Conservation (phyloP, 2,888 invertebrate genomes). For the Perithous albicinctus region DNA sequence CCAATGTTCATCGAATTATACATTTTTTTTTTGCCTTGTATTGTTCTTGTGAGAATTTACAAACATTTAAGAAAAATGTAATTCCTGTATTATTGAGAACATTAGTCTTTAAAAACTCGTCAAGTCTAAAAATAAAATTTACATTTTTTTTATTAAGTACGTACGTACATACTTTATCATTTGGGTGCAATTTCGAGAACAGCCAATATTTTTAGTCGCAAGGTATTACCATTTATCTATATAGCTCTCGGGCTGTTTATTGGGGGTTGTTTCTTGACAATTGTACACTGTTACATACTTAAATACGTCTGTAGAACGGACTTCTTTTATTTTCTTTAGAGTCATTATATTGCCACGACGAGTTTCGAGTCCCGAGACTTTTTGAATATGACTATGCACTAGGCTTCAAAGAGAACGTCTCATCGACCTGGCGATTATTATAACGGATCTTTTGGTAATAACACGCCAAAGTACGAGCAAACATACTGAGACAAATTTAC, state of each 20-base stretch:
- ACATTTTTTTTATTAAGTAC: neutral
- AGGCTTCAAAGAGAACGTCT: neutral
- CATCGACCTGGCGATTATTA: constrained; percentile 18
- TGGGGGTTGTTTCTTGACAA: neutral
- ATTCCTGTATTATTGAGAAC: too few species aligned
- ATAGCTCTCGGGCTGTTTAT: neutral
- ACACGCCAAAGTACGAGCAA: constrained; percentile 9
- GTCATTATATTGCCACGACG: constrained; percentile 20
- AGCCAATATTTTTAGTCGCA: neutral
- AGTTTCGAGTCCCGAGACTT: neutral
- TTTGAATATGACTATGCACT: neutral
- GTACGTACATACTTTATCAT: neutral
- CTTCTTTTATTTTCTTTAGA: neutral
- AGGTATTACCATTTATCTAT: neutral
- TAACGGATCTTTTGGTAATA: constrained; percentile 13
- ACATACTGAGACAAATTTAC: constrained; percentile 42
- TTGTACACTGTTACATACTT: neutral
- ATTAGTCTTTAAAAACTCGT: too few species aligned
- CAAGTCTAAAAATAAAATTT: too few species aligned
- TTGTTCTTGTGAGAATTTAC: too few species aligned
- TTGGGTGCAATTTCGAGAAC: neutral
- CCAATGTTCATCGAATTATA: too few species aligned
- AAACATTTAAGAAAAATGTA: too few species aligned
- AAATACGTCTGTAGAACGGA: neutral
- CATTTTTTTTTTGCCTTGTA: too few species aligned